Conservation (phyloP, 2,888 invertebrate species). For the Eretmocerus hayati region DNA sequence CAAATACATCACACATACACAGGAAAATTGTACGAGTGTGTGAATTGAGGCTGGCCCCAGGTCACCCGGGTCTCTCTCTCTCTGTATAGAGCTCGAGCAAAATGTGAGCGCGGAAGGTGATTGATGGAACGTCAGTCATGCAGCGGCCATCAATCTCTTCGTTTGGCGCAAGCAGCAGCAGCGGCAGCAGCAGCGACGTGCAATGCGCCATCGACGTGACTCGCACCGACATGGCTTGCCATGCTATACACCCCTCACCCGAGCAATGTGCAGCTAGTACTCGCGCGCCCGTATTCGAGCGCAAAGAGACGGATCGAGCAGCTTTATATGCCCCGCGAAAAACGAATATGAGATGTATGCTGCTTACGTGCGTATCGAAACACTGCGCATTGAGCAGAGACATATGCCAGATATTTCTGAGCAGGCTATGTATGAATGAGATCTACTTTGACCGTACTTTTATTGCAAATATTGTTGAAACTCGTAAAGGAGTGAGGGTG, state of each 20-base stretch:
- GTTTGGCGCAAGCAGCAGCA: background rate
- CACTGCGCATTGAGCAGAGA: no score
- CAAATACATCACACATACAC: no score
- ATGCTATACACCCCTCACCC: background rate
- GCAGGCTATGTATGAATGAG: no score
- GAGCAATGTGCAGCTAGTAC: background rate
- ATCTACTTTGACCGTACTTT: no score
- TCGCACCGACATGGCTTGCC: background rate
- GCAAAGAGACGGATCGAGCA: no score
- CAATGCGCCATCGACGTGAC: background rate
- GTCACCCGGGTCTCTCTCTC: background rate
- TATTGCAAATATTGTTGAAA: no score
- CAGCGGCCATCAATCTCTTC: conserved; percentile 44
- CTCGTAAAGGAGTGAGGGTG: no score
- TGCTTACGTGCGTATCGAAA: no score
- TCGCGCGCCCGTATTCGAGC: background rate
- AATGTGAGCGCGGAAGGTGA: conserved; percentile 35
- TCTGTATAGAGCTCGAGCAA: background rate
- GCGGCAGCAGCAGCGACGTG: no score
- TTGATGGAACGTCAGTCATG: conserved; percentile 46
- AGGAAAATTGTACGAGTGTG: background rate
- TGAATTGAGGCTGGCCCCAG: background rate
- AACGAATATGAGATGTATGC: no score
- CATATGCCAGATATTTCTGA: no score
- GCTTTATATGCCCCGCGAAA: background rate